Evolutionary conservation across 1,140 invertebrate species (phyloP), one percentile per base, ranked within the genome.

Genomic region (Samia ricini): DNA sequence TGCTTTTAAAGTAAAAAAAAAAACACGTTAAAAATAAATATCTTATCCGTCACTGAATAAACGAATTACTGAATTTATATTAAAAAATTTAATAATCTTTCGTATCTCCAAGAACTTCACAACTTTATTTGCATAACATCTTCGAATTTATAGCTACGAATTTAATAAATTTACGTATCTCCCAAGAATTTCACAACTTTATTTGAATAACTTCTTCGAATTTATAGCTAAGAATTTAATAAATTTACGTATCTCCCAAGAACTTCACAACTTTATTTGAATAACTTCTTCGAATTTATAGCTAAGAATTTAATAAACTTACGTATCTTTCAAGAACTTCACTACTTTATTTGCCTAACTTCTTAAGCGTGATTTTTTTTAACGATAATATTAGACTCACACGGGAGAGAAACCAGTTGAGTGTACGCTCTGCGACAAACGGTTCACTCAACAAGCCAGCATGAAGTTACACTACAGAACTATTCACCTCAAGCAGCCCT

Each of bases 391-490:
- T n/a, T 79, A 94, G 73, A 99, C 97, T 1, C 98, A 99, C 76
- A 99, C 98, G 0, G 98, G 98, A 0, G 97, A 98, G 61, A 92
- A 92, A 65, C 97, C 97, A 0, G 98, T 97, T 77, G 95, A 96
- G 72, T 99, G 98, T 89, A 96, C 95, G 68, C 93, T 96, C 69
- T 99, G 98, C 86, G 94, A 96, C 69, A 93, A 96, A 3, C 90
- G 97, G 57, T 99, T 99, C 85, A 99, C 98, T 0, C 98, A 99
- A 84, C 97, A 95, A 4, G 98, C 98, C 87, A 97, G 96, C 69
- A 89, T 97, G 24, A 97, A 97, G 81, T 95, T 97, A 15, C 97
- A 99, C 20, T 66, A 63, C 21, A 52, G 65, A 1, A 74, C 72
- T 5, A 51, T 71, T 15, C 72, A 74, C 36, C 22, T 74, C 20